Evolutionary conservation across 2,113 vertebrate species (phyloP), one percentile per base, ranked within the genome.

Genomic region (Trichomycterus rosablanca): DNA sequence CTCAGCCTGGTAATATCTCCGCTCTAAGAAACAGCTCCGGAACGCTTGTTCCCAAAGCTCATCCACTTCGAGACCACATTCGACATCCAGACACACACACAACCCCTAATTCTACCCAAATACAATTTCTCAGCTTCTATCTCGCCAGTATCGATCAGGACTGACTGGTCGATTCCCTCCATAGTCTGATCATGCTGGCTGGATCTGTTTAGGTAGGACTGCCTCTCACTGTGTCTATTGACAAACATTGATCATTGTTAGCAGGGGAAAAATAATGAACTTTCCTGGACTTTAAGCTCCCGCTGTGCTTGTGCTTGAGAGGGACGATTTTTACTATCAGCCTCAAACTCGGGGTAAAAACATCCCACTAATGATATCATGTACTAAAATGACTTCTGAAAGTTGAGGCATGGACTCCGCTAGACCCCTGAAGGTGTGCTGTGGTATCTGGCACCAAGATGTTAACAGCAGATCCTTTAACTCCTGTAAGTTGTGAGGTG

Each of bases 181-280:
- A 40, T 6, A 18, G 28, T 63, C 37, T 30, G 67, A 61, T 66
- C 43, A 62, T 42, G 43, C 51, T 49, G 35, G 55, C 61, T 23
- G 46, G 24, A 67, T 58, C 63, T 57, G 46, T 67, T 71, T 63
- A 67, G 59, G 52, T 16, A 23, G 52, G 40, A 37, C 28, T 22
- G 59, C 42, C 26, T 62, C 45, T 57, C 69, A 49, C 43, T 46
- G 23, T 66, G 55, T 66, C 51, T 35, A 71, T 49, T 66, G 63
- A 61, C 64, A 63, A 57, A 39, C 64, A 67, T 67, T 63, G 64
- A 72, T 72, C 64, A 63, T 59, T 48, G 59, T 67, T 63, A 72
- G 46, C n/a, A 23, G 28, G 39, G 30, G 15, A 58, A 66, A n/a
- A 67, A 59, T 59, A 72, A 63, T 63, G 64, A 52, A 58, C 67